Evolutionary conservation across 1,140 invertebrate genomes (phyloP).

Genomic region (Ceratina australensis): DNA sequence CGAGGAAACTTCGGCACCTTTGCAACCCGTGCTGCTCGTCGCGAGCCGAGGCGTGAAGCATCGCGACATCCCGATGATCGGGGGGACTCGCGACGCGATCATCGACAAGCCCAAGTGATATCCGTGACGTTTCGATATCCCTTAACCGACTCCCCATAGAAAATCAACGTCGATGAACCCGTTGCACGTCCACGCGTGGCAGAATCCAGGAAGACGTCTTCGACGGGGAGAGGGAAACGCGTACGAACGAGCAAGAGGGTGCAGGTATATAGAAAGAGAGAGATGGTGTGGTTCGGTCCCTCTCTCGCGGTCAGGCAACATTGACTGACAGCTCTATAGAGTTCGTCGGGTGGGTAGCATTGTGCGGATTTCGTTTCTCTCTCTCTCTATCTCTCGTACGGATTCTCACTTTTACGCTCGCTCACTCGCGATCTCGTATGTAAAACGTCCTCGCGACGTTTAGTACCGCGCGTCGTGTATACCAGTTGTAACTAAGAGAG

Average conservation of each 20-base stretch:
- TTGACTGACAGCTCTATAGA: conserved; percentile 78
- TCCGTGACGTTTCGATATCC: conserved; percentile 50
- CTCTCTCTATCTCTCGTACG: background rate
- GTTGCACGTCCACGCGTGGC: conserved; percentile 50
- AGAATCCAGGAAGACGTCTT: conserved; percentile 20
- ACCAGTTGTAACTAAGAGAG: conserved; percentile 25
- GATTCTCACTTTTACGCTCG: conserved; percentile 54
- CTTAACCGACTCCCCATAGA: conserved; percentile 54
- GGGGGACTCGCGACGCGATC: conserved; percentile 33
- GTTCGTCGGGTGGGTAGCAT: conserved; percentile 75
- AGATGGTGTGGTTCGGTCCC: background rate
- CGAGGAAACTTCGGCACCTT: conserved; percentile 7
- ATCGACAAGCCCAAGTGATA: conserved; percentile 45
- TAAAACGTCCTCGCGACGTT: conserved; percentile 59
- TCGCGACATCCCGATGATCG: background rate
- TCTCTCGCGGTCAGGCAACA: conserved; percentile 60
- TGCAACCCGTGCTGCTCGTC: conserved; percentile 20
- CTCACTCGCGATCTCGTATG: conserved; percentile 57
- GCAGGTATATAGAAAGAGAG: conserved; percentile 32
- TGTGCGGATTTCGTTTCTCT: conserved; percentile 65
- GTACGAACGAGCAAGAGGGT: conserved; percentile 26
- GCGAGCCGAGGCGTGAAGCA: background rate
- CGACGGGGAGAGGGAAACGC: background rate
- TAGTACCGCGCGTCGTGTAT: conserved; percentile 60
- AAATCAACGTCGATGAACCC: conserved; percentile 59